Evolutionary conservation across 2,113 vertebrate genomes (phyloP).

Genomic region (Hippolais icterina): DNA sequence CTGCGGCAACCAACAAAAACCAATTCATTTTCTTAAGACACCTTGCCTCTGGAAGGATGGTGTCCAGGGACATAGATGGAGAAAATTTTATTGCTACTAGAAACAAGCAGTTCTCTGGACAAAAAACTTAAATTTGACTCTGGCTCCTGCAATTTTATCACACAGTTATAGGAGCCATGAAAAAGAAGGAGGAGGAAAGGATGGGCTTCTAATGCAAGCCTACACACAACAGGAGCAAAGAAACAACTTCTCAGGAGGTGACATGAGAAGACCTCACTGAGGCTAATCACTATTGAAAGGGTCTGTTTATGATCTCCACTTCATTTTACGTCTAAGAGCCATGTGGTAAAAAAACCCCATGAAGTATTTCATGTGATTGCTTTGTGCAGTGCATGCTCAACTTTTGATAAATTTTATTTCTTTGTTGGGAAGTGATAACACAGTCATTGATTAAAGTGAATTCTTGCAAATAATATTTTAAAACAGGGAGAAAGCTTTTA

Average conservation of each 20-base stretch:
- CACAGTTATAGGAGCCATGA: not conserved
- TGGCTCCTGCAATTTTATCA: not conserved
- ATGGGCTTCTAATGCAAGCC: not conserved
- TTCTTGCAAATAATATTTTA: not conserved
- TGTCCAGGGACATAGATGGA: not conserved
- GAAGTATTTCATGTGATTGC: not conserved
- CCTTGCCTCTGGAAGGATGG: not conserved
- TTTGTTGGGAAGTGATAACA: not conserved
- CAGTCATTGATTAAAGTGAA: not conserved
- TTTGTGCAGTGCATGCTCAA: not conserved
- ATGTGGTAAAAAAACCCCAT: not conserved
- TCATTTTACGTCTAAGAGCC: not conserved
- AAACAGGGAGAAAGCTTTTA: not conserved
- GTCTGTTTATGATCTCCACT: not conserved
- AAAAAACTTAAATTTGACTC: not conserved
- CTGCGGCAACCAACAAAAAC: not conserved
- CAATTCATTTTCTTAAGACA: not conserved
- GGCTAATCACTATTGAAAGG: not conserved
- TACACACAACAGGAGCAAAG: not conserved
- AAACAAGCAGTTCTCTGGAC: not conserved
- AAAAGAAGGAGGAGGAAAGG: not conserved
- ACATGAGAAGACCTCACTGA: not conserved
- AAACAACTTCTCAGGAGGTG: not conserved
- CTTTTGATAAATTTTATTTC: not conserved
- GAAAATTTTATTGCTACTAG: not conserved